Evolutionary conservation across 2,888 invertebrate genomes (phyloP).

Genomic region (Asteroscopus sphinx): DNA sequence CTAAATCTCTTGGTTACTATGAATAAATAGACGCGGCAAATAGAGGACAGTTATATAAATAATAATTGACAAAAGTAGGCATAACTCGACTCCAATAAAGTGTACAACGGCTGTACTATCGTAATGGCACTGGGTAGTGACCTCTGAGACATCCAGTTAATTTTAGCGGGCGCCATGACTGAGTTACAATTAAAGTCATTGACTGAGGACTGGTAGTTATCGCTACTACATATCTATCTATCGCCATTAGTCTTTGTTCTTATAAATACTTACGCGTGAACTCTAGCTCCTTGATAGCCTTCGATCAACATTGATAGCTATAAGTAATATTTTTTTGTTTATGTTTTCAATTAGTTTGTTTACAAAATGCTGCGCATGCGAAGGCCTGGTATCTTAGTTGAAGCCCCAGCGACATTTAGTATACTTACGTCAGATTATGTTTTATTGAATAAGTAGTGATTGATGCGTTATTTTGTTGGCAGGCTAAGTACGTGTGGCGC

Average conservation of each 20-base stretch:
- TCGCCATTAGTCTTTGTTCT: conserved; percentile 37
- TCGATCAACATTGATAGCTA: neutral
- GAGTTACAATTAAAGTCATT: conserved; percentile 72
- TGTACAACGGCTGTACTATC: conserved; percentile 40
- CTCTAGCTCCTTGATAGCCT: conserved; percentile 1
- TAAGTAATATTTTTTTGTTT: conserved; percentile 16
- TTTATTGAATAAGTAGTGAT: neutral
- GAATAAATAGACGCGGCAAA: conserved; percentile 32
- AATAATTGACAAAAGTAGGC: conserved; percentile 34
- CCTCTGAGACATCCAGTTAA: conserved; percentile 71
- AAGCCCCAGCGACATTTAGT: conserved; percentile 25
- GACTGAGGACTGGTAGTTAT: conserved; percentile 61
- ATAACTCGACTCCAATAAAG: conserved; percentile 32
- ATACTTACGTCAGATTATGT: neutral
- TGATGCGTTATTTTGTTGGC: conserved; percentile 35
- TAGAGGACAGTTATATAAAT: conserved; percentile 31
- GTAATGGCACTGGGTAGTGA: conserved; percentile 61
- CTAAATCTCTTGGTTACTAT: conserved; percentile 16
- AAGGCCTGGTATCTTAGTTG: conserved; percentile 15
- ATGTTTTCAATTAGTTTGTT: conserved; percentile 7
- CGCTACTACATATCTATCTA: conserved; percentile 22
- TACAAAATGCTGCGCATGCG: conserved; percentile 36
- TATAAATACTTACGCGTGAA: conserved; percentile 25
- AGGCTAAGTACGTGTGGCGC: conserved; percentile 80
- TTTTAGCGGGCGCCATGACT: conserved; percentile 71